Conservation (phyloP, 2,888 invertebrate genomes). For the Caenorhabditis sulstoni region DNA sequence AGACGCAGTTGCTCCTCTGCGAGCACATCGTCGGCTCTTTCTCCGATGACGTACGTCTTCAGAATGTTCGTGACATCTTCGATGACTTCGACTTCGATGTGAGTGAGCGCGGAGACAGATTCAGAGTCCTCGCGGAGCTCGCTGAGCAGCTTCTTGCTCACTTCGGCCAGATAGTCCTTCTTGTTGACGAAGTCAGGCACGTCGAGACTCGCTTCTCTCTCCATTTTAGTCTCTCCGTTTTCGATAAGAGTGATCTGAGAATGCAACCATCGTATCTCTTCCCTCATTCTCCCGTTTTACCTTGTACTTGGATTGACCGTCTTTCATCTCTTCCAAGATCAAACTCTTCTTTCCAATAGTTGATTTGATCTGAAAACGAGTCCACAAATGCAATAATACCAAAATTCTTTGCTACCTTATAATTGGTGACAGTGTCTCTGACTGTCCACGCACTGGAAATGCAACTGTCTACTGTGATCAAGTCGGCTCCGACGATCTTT, state of each 20-base stretch:
- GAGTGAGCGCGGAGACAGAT: conserved; percentile 74
- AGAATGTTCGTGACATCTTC: conserved; percentile 80
- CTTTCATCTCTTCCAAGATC: conserved; percentile 72
- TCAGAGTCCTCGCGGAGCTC: conserved; percentile 70
- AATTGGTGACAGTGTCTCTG: conserved; percentile 78
- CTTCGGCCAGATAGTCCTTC: conserved; percentile 71
- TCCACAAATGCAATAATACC: background rate
- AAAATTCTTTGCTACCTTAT: conserved; percentile 66
- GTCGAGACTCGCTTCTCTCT: conserved; percentile 75
- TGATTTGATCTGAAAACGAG: conserved; percentile 72
- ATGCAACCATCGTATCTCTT: no score
- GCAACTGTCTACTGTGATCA: conserved; percentile 74
- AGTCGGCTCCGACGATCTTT: conserved; percentile 75
- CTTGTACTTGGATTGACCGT: conserved; percentile 70
- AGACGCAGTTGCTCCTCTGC: conserved; percentile 59
- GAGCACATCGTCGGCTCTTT: conserved; percentile 73
- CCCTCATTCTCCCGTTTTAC: background rate
- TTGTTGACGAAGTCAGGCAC: conserved; percentile 76
- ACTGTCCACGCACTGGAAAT: conserved; percentile 77
- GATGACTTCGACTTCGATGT: conserved; percentile 77
- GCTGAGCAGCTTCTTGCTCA: conserved; percentile 66
- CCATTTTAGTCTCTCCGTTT: conserved; percentile 78
- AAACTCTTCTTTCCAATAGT: conserved; percentile 74
- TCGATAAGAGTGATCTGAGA: conserved; percentile 72
- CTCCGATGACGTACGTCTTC: conserved; percentile 79